Evolutionary conservation across 2,888 invertebrate species (phyloP).

Genomic region (Diabrotica balteata): DNA sequence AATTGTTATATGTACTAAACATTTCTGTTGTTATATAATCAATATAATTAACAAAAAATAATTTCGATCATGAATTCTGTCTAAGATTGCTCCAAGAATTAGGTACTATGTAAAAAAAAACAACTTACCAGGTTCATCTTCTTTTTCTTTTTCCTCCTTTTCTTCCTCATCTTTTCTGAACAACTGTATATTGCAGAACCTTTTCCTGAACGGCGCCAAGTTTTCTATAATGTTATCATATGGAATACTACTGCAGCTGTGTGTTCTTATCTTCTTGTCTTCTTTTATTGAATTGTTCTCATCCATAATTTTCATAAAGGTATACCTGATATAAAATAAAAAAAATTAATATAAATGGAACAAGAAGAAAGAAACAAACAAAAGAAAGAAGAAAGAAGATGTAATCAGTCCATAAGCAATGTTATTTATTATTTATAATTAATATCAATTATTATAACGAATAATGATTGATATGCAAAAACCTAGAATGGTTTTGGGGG

Average conservation of each 20-base stretch:
- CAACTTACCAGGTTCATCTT: slow-evolving; percentile 34
- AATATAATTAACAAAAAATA: too few relatives aligned
- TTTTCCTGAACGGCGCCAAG: slow-evolving; percentile 58
- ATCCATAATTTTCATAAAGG: slow-evolving; percentile 54
- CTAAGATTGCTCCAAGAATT: too few relatives aligned
- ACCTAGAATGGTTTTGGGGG: too few relatives aligned
- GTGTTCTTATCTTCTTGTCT: slow-evolving; percentile 56
- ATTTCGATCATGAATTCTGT: too few relatives aligned
- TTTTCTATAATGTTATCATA: slow-evolving; percentile 60
- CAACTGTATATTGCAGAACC: slow-evolving; percentile 57
- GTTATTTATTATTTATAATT: too few relatives aligned
- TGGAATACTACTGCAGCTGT: slow-evolving; percentile 58
- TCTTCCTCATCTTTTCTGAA: slow-evolving; percentile 50
- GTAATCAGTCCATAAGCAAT: too few relatives aligned
- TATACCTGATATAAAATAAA: slow-evolving; percentile 42
- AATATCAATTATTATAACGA: too few relatives aligned
- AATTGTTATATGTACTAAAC: too few relatives aligned
- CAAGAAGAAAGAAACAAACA: too few relatives aligned
- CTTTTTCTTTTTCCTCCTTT: slow-evolving; percentile 32
- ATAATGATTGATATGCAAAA: too few relatives aligned
- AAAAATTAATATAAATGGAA: not conserved
- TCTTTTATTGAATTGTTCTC: slow-evolving; percentile 44
- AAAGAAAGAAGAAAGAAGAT: too few relatives aligned
- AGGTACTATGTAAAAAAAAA: slow-evolving; percentile 3
- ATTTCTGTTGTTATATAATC: too few relatives aligned